Evolutionary conservation across 2,888 invertebrate species (phyloP).

Genomic region (Parapristionchus giblindavisi): DNA sequence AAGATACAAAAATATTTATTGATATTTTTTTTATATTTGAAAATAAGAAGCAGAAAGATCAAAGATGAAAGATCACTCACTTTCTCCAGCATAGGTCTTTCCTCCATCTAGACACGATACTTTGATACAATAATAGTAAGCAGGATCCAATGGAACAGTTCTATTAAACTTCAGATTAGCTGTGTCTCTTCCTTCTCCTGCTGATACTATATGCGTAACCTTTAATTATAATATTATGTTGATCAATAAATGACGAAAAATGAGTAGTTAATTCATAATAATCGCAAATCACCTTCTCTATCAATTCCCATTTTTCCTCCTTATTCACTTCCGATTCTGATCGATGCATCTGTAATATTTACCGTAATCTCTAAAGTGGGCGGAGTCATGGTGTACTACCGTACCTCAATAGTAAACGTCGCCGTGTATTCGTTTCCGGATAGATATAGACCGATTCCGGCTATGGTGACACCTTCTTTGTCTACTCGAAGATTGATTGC

Average conservation of each 20-base stretch:
- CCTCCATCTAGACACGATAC: constrained; percentile 18
- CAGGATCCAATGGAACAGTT: constrained; percentile 1
- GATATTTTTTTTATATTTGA: too few species aligned
- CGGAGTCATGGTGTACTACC: too few species aligned
- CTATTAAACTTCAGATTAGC: constrained; percentile 31
- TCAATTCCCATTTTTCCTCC: constrained; percentile 42
- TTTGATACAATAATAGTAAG: not conserved
- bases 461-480: constrained; percentile 70
- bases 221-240: not conserved
- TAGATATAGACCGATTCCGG: constrained; percentile 81
- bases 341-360: constrained; percentile 31
- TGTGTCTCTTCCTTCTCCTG: constrained; percentile 22
- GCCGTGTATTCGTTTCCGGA: constrained; percentile 20
- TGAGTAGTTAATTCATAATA: not conserved
- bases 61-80: not conserved
- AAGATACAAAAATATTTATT: too few species aligned
- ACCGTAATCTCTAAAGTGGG: not conserved
- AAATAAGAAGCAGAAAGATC: not conserved
- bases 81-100: constrained; percentile 23
- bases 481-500: constrained; percentile 83
- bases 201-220: constrained; percentile 3
- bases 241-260: not conserved
- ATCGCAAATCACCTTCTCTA: not conserved
- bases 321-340: constrained; percentile 45
- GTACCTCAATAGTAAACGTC: constrained; percentile 36